Evolutionary conservation across 2,113 vertebrate species (phyloP), one percentile per base, ranked within the genome.

Genomic region (Deroptyus accipitrinus): DNA sequence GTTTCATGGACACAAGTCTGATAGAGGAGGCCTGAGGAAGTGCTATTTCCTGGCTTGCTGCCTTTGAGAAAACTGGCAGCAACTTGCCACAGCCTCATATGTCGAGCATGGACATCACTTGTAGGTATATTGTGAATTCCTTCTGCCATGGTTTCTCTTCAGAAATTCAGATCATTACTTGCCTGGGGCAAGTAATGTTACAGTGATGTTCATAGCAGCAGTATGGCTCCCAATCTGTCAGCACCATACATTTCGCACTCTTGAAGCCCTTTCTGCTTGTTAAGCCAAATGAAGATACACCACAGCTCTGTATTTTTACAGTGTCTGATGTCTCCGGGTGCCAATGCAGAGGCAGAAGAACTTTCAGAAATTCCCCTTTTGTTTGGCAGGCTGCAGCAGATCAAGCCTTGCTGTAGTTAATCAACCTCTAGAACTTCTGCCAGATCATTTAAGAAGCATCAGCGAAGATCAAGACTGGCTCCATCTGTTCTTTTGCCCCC

Each of bases 101-200:
- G 64, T 63, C 81, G 55, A 83, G 30, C 54, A 15, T 31, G 88
- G 92, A 7, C 76, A 67, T 90, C 55, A 10, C 51, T 86, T 67
- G 68, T 72, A 84, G 73, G 19, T 86, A 8, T 9, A 74, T 33
- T 94, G 46, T 2, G 2, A 51, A 68, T 72, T 85, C 72, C 35
- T 90, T 31, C 88, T 94, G 86, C 74, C 0, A 0, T 57, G 85
- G 79, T 88, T 94, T 73, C 64, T 61, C 79, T 70, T 93, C 88
- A 88, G 75, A 83, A 93, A 68, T 75, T 61, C 93, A 83, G 85
- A 77, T 83, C n/a, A 18, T 91, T 77, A 17, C 54, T 66, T 92
- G 90, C 90, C 90, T 94, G 90, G 85, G 85, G 88, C 93, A 88
- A 88, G 93, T 49, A 90, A 62, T 90, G 88, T 93, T 46, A 23